Evolutionary conservation across 2,888 invertebrate species (phyloP), one percentile per base, ranked within the genome.

Genomic region (Andrena hattorfiana): DNA sequence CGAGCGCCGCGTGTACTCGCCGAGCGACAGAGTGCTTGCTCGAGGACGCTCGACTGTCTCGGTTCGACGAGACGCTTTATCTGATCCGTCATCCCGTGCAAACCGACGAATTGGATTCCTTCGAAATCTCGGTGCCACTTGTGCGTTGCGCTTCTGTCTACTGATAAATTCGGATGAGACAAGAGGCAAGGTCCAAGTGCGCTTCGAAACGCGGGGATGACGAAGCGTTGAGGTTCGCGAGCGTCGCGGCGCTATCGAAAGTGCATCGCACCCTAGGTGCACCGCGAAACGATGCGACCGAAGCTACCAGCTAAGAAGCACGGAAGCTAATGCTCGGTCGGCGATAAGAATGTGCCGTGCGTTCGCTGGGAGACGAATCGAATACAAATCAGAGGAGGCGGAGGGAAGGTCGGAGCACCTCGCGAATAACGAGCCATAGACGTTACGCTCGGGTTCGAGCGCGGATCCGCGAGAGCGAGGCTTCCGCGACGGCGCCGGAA

Each of bases 261-360:
- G 82, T 63, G 63, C 59, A 76, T 79, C 78, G 75, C 64, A 67
- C 56, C 54, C 48, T 23, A 8, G 59, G 5, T 54, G 60, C 64
- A 20, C 20, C 48, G 70, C 66, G 49, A 76, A 67, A 32, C 68
- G 59, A 80, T 62, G 42, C 63, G 13, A 13, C 56, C 35, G 63
- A 32, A n/a, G 51, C 74, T 81, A 49, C 74, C 60, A 26, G 69
- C 48, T 69, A 59, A 77, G 78, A 71, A 64, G 79, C 59, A 81
- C 79, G 85, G 88, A 87, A 86, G 79, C 77, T 66, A 62, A 75
- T 70, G 79, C 67, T 66, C 62, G 49, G 59, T 30, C 26, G 54
- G 1, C 64, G 77, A 80, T 86, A 85, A 87, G 74, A 85, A 85
- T 85, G 84, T 79, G 60, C 64, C 66, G 79, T 67, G 60, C 79